Evolutionary conservation across 2,113 vertebrate genomes (phyloP).

Genomic region (Eubucco bourcierii): DNA sequence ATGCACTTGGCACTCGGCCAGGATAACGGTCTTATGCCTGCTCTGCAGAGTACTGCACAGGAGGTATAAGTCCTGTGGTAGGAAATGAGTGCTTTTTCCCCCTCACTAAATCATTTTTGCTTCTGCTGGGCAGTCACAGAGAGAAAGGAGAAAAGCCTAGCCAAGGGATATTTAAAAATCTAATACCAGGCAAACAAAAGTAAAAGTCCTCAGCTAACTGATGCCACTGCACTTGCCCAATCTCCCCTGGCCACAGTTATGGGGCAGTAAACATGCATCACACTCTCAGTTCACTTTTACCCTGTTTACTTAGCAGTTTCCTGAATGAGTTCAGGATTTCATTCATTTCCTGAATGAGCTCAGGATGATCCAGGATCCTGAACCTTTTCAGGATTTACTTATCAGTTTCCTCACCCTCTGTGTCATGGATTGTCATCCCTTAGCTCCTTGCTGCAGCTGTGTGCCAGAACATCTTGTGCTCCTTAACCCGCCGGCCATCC

Average conservation of each 20-base stretch:
- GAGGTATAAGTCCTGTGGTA: background rate
- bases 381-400: too few relatives aligned
- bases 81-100: conserved; percentile 40
- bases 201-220: background rate
- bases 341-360: too few relatives aligned
- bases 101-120: conserved; percentile 39
- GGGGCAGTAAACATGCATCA: background rate
- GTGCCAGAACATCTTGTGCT: background rate
- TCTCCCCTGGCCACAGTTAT: background rate
- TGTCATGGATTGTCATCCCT: rapidly evolving
- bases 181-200: background rate
- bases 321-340: too few relatives aligned
- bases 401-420: background rate
- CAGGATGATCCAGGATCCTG: too few relatives aligned
- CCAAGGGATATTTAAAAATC: background rate
- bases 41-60: background rate
- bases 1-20: background rate
- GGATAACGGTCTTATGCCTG: background rate
- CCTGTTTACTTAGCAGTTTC: too few relatives aligned
- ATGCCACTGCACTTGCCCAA: background rate
- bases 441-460: background rate
- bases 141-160: background rate
- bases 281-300: background rate
- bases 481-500: background rate
- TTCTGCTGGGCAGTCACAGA: background rate